Evolutionary conservation across 1,140 invertebrate genomes (phyloP), one percentile per base, ranked within the genome.

Genomic region (Sinella curviseta): DNA sequence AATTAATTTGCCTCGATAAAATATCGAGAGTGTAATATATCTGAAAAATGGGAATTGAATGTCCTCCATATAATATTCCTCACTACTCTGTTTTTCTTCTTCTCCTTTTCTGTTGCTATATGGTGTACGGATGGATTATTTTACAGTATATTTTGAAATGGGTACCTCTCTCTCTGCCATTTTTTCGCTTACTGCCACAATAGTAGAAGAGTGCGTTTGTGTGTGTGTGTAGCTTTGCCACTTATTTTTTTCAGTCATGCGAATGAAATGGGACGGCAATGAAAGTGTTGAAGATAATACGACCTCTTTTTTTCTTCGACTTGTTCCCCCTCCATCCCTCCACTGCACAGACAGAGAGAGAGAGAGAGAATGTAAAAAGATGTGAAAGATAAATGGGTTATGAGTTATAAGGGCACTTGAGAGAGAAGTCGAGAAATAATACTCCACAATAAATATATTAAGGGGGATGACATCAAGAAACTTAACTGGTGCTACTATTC

Each of bases 1-100:
- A 70, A 70, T 70, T 70, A 70, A 70, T 70, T 70, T 70, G 65
- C 65, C 31, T 70, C 24, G 65, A 70, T 70, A 31, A 70, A 70
- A 30, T 70, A 70, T 70, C 24, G 65, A 24, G 65, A 31, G 31
- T 24, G 65, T 70, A 70, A 70, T 70, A 70, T 70, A 70, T 70
- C 30, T 70, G 12, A 70, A 70, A 70, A 70, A 70, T 70, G 65
- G 26, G 65, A 70, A 30, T 70, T 33, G 8, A 33, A 70, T 70
- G 30, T 30, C 65, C 24, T 60, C 24, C 24, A 4, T 60, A 60
- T 60, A 60, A 60, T 60, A 60, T 60, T 60, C n/a, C 24, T 24
- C 3, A 26, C 3, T 60, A 24, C 24, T 60, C n/a, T n/a, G n/a
- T n/a, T n/a, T n/a, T n/a, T n/a, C n/a, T n/a, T n/a, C n/a, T n/a